A percentile compares a stretch with the other conserved stretches of the same genome.
These are phyloP conservation scores for Chrysotoxum bicinctum DNA, from an alignment of 2,888 invertebrate species.

Conservation along the genomic window DNA sequence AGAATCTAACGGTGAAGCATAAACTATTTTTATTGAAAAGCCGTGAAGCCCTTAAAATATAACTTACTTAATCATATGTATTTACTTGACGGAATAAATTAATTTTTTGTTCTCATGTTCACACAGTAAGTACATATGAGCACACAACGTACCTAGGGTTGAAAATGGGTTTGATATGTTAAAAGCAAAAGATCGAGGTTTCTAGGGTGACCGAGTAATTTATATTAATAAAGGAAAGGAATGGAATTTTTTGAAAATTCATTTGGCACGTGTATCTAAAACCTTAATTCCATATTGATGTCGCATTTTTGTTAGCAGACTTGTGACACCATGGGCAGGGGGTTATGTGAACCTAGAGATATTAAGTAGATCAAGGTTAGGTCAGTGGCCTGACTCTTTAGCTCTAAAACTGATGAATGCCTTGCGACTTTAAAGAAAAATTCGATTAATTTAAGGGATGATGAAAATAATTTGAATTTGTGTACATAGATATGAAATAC, in stretches of 20 bases:
- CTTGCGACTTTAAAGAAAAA: not conserved
- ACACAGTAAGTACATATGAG: not conserved
- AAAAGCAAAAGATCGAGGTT: conserved; percentile 24
- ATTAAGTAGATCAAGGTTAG: conserved; percentile 23
- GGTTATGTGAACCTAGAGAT: not conserved
- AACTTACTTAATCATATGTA: not conserved
- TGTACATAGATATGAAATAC: not conserved
- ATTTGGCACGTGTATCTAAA: conserved; percentile 44
- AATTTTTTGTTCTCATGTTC: not conserved
- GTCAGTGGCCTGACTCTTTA: not conserved
- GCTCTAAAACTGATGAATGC: not conserved
- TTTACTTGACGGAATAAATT: conserved; percentile 9
- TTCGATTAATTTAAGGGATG: not conserved
- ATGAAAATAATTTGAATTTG: not conserved
- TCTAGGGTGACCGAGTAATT: conserved; percentile 35
- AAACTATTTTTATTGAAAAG: conserved; percentile 15
- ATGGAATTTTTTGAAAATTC: conserved; percentile 30
- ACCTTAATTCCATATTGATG: conserved; percentile 39
- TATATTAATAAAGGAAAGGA: not conserved
- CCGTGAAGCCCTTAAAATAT: conserved; percentile 23
- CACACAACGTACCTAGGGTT: not conserved
- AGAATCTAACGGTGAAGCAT: not conserved
- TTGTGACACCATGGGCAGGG: not conserved
- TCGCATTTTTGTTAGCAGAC: conserved; percentile 6
- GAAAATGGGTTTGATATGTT: conserved; percentile 7